Conservation (phyloP, 2,797 vertebrate genomes). For the Anabacerthia variegaticeps region DNA sequence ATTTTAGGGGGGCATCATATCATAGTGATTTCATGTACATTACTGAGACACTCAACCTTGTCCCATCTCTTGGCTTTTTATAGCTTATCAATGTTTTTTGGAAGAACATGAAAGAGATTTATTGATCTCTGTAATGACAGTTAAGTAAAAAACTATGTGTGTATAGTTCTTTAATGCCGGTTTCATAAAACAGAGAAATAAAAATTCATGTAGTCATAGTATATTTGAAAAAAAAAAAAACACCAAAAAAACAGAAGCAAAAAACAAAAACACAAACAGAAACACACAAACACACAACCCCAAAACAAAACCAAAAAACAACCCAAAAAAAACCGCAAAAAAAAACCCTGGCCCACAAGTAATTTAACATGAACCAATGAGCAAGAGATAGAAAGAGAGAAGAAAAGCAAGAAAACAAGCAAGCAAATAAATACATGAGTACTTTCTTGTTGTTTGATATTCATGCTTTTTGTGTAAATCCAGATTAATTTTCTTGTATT, state of each 20-base stretch:
- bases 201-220: neutral
- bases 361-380: neutral
- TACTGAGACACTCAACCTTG: neutral
- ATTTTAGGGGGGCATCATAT: neutral
- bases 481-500: slow-evolving; percentile 3
- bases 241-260: neutral
- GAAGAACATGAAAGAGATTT: neutral
- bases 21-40: neutral
- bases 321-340: fast-evolving
- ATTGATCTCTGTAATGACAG: neutral
- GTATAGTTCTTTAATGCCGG: neutral
- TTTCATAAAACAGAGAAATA: neutral
- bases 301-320: neutral
- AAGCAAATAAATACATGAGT: neutral
- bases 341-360: neutral
- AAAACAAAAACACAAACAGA: neutral
- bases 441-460: neutral
- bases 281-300: neutral
- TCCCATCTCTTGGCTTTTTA: neutral
- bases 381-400: neutral
- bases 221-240: neutral
- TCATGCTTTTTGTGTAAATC: neutral
- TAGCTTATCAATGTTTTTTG: neutral
- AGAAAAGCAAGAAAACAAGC: neutral
- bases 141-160: neutral